Evolutionary conservation across 2,888 invertebrate genomes (phyloP), one percentile per base, ranked within the genome.

Genomic region (Megastigmus dorsalis): DNA sequence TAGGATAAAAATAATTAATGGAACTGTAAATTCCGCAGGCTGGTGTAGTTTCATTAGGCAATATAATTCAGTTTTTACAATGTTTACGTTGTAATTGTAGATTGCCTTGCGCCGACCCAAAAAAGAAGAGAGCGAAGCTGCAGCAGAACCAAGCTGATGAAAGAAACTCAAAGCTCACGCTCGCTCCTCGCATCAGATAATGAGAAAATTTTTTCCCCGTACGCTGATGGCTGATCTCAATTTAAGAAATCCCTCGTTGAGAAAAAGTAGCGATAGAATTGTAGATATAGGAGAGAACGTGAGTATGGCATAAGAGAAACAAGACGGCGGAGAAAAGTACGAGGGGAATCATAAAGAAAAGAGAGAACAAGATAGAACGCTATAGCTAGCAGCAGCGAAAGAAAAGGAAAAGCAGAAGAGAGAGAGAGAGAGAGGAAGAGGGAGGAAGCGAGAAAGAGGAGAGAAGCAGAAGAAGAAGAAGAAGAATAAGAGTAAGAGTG

Each of bases 181-280:
- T 66, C 43, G n/a, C 55, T 28, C 54, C 43, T 18, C 65, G 52
- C 45, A 75, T 75, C 66, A 75, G 75, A 66, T 74, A 69, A 74
- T 70, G 66, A 75, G 66, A 63, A 70, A 71, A 62, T 57, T 57
- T 69, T 71, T 54, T 30, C 23, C 15, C n/a, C 33, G 48, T 26
- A 20, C 62, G 15, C 45, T 50, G 59, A 75, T 70, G 70, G 45
- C 55, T n/a, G 60, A 70, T 75, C 70, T 70, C 66, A 75, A 70
- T 75, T 75, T 75, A 26, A 70, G 70, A 66, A 62, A 66, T 70
- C 60, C 70, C 33, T 18, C 30, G 60, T 28, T 52, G 38, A 68
- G 67, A 69, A 74, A 65, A 69, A 74, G 63, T 62, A 41, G 65
- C 57, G 70, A 72, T 66, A 69, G 65, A 70, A 66, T 74, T 36